Conservation (phyloP, 2,113 vertebrate species). For the Petromus typicus region DNA sequence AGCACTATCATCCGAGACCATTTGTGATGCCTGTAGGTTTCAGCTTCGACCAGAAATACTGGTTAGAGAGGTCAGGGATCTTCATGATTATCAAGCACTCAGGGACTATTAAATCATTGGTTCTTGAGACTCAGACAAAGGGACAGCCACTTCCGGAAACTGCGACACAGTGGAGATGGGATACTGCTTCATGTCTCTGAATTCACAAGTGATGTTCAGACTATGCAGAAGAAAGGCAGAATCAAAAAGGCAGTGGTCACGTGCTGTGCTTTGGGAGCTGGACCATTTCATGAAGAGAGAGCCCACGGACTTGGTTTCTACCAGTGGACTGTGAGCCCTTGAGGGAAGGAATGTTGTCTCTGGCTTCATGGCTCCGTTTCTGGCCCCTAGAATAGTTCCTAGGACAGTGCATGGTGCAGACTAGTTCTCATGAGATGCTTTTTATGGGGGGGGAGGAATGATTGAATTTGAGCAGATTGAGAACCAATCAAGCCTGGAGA, state of each 20-base stretch:
- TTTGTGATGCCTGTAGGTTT: not conserved
- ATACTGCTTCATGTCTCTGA: not conserved
- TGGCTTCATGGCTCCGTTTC: not conserved
- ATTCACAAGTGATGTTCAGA: not conserved
- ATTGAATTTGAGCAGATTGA: not conserved
- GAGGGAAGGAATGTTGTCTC: not conserved
- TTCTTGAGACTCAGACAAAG: not conserved
- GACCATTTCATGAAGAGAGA: not conserved
- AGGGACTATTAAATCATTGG: not conserved
- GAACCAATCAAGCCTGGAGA: not conserved
- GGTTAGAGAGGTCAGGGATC: not conserved
- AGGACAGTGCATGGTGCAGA: not conserved
- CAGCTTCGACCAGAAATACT: not conserved
- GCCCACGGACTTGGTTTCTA: not conserved
- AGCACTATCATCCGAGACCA: not conserved
- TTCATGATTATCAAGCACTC: not conserved
- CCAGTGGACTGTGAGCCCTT: not conserved
- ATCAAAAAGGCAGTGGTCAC: not conserved
- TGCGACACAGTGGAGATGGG: not conserved
- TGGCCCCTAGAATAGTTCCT: not conserved
- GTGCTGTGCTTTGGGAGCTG: not conserved
- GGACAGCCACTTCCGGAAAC: not conserved
- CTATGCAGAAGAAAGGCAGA: rapidly evolving
- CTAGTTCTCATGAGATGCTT: not conserved
- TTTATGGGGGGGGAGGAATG: rapidly evolving